Evolutionary conservation across 2,888 invertebrate species (phyloP).

Genomic region (Clusia tigrina): DNA sequence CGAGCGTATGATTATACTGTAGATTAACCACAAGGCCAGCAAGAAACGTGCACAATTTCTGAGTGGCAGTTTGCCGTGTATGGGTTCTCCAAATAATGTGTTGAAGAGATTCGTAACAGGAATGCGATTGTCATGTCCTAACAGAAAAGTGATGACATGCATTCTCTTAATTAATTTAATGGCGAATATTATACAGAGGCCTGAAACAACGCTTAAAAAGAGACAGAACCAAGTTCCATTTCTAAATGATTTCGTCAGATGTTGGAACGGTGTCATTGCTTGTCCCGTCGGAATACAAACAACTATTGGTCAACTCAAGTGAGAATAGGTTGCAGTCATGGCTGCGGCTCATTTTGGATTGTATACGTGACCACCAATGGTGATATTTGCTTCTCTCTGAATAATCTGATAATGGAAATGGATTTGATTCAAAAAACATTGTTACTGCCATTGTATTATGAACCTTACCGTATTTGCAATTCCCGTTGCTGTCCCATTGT

Average conservation of each 20-base stretch:
- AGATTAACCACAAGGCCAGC: conserved; percentile 37
- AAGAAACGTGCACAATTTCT: conserved; percentile 35
- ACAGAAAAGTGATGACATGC: conserved; percentile 23
- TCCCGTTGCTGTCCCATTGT: conserved; percentile 57
- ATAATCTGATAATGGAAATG: conserved; percentile 28
- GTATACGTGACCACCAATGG: conserved; percentile 27
- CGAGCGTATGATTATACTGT: conserved; percentile 37
- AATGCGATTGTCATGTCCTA: conserved; percentile 20
- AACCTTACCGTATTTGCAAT: conserved; percentile 50
- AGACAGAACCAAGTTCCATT: conserved; percentile 32
- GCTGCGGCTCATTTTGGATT: background rate
- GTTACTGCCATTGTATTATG: no score
- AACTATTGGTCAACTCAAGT: conserved; percentile 20
- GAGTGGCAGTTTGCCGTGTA: conserved; percentile 25
- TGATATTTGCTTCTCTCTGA: conserved; percentile 28
- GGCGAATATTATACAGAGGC: conserved; percentile 19
- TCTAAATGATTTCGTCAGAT: conserved; percentile 27
- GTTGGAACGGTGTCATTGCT: conserved; percentile 17
- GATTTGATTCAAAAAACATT: no score
- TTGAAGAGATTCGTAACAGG: conserved; percentile 25
- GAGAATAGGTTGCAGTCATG: conserved; percentile 26
- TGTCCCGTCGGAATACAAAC: conserved; percentile 28
- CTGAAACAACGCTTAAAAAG: conserved; percentile 25
- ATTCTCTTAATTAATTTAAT: conserved; percentile 18
- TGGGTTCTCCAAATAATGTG: conserved; percentile 25